These are phyloP conservation scores for Cebus imitator DNA, from an alignment of 2,113 vertebrate species.

Conservation along the genomic window DNA sequence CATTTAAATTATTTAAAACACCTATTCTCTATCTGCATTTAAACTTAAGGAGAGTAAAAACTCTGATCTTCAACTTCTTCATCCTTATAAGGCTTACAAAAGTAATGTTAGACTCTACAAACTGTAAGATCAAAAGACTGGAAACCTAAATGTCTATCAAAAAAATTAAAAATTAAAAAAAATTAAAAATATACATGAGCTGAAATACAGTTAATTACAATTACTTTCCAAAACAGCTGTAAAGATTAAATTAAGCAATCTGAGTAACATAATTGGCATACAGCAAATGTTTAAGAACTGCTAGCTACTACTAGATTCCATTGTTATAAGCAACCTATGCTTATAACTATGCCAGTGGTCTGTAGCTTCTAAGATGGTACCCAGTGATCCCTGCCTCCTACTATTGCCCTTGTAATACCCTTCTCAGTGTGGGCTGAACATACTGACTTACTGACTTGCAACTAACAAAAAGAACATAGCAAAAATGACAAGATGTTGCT, in stretches of 20 bases:
- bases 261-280: not conserved
- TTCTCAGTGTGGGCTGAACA: not conserved
- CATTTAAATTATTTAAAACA: not conserved
- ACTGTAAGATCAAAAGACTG: not conserved
- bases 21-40: not conserved
- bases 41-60: not conserved
- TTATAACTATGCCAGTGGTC: not conserved
- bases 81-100: not conserved
- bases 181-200: not conserved
- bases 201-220: not conserved
- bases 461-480: not conserved
- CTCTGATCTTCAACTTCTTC: not conserved
- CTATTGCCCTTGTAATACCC: not conserved
- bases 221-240: not conserved
- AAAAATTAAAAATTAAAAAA: not conserved
- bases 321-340: not conserved
- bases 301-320: not conserved
- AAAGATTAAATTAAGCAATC: conserved; percentile 26
- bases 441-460: not conserved
- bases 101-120: not conserved
- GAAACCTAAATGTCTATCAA: not conserved
- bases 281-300: not conserved
- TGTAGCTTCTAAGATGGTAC: not conserved
- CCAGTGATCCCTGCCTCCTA: not conserved
- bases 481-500: not conserved